Evolutionary conservation across 64 coral and sea anemone genomes (phyloP).

Genomic region (Cladopsammia gracilis): DNA sequence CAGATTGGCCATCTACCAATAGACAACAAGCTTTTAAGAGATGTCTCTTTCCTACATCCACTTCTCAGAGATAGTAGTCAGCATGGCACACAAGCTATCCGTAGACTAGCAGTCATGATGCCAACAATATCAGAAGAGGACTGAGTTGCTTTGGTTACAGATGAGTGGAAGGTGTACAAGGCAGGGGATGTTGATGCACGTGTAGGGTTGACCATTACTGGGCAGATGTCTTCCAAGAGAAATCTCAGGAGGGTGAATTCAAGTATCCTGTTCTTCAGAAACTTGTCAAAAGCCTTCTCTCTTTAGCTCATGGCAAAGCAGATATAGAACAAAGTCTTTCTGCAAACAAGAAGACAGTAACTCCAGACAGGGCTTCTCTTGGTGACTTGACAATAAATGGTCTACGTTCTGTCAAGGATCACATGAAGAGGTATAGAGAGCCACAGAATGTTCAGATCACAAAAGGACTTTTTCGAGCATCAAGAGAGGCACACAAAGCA

Average conservation of each 20-base stretch:
- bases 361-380: slow-evolving; percentile 59
- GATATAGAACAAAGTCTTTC: slow-evolving; percentile 60
- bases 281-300: slow-evolving; percentile 21
- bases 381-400: slow-evolving; percentile 72
- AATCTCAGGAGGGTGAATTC: slow-evolving; percentile 43
- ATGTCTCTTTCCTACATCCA: slow-evolving; percentile 14
- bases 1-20: slow-evolving; percentile 35
- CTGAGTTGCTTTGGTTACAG: slow-evolving; percentile 50
- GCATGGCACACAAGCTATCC: slow-evolving; percentile 39
- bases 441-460: slow-evolving; percentile 66
- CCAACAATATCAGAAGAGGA: slow-evolving; percentile 63
- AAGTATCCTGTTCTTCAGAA: slow-evolving; percentile 61
- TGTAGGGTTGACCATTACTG: slow-evolving; percentile 59
- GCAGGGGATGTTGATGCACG: not conserved
- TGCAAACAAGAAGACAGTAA: slow-evolving; percentile 65
- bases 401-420: slow-evolving; percentile 70
- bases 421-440: slow-evolving; percentile 51
- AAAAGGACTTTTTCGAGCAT: slow-evolving; percentile 57
- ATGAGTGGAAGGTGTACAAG: slow-evolving; percentile 72
- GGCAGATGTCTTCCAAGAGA: slow-evolving; percentile 57
- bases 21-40: slow-evolving; percentile 50
- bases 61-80: slow-evolving; percentile 21
- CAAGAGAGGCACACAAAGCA: too few relatives aligned
- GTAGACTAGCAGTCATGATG: slow-evolving; percentile 67
- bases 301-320: slow-evolving; percentile 67